Evolutionary conservation across 2,113 vertebrate genomes (phyloP), one percentile per base, ranked within the genome.

Genomic region (Acrocephalus kingi): DNA sequence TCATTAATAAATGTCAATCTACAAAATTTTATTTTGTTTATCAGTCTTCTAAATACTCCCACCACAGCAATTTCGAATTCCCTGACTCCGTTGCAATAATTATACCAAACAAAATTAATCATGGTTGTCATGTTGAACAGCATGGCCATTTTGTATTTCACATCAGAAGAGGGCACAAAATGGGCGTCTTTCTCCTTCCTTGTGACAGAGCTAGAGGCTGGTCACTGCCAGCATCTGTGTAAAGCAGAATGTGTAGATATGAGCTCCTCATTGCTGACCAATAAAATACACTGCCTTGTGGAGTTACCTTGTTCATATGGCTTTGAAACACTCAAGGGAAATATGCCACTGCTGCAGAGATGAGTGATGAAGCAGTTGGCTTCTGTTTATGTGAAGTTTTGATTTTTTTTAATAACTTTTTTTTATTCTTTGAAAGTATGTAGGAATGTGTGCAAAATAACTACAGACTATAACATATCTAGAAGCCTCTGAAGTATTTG

Each of bases 261-360:
- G 54, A 41, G 21, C 31, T 48, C 14, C 66, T 15, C 68, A 24
- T 46, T 59, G 80, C 85, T 89, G 89, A 91, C 87, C 91, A 91
- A 89, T 92, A 94, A 90, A 95, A 87, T 52, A 63, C 30, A 51
- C 27, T 68, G 68, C 35, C 48, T 81, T 4, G 2, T 85, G 49
- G 89, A 82, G 71, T 78, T 89, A 74, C 74, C 89, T 93, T 72
- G 24, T 52, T 97, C 75, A 35, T 78, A 51, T 0, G 3, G 62
- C 58, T 87, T 63, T 78, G 81, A 83, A 94, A 76, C 85, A 63
- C 74, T 96, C 74, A n/a, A 87, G 96, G 90, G 83, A 90, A 80
- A 77, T 84, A 58, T 76, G 20, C 66, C 85, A 68, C 67, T 81
- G 85, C 22, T 89, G 27, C 16, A 61, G 54, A 87, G 55, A 72